phyloP scores from a whole-genome alignment of 1,140 invertebrate species.

The Oncopeltus fasciatus region DNA sequence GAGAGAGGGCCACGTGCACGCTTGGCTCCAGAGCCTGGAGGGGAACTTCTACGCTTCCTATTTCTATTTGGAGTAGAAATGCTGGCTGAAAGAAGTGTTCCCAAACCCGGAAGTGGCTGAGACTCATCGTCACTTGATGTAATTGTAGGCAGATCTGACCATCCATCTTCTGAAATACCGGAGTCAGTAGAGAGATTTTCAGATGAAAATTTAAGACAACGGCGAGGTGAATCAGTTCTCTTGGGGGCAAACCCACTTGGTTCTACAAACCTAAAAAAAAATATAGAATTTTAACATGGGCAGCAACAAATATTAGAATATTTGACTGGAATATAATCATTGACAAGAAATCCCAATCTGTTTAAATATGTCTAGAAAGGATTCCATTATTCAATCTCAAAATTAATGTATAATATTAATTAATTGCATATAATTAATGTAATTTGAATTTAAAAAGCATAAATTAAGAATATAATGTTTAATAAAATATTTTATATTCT shows the following conservation, averaged over 20 bases:
- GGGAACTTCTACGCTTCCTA: slow-evolving; percentile 2
- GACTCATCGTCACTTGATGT: slow-evolving; percentile 26
- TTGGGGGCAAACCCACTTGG: slow-evolving; percentile 36
- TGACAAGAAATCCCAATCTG: too few relatives aligned
- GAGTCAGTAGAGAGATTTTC: slow-evolving; percentile 35
- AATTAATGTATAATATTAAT: too few relatives aligned
- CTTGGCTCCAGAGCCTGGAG: neutral
- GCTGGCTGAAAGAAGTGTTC: slow-evolving; percentile 23
- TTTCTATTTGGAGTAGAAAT: slow-evolving; percentile 11
- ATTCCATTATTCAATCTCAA: too few relatives aligned
- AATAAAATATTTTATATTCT: too few relatives aligned
- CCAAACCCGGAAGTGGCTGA: slow-evolving; percentile 23
- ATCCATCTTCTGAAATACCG: slow-evolving; percentile 48
- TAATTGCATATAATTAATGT: too few relatives aligned
- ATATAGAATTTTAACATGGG: slow-evolving; percentile 2
- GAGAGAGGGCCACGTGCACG: neutral
- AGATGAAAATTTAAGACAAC: slow-evolving; percentile 23
- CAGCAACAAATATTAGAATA: too few relatives aligned
- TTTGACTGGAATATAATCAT: neutral
- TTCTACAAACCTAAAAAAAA: slow-evolving; percentile 33
- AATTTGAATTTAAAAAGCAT: too few relatives aligned
- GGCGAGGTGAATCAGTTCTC: slow-evolving; percentile 34
- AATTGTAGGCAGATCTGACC: slow-evolving; percentile 43
- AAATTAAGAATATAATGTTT: too few relatives aligned
- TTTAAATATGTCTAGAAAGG: too few relatives aligned